Percentiles rank a stretch among this genome's conserved stretches.
These are phyloP conservation scores for Manis pentadactyla DNA, from an alignment of 2,797 vertebrate genomes.

Conservation along the genomic window DNA sequence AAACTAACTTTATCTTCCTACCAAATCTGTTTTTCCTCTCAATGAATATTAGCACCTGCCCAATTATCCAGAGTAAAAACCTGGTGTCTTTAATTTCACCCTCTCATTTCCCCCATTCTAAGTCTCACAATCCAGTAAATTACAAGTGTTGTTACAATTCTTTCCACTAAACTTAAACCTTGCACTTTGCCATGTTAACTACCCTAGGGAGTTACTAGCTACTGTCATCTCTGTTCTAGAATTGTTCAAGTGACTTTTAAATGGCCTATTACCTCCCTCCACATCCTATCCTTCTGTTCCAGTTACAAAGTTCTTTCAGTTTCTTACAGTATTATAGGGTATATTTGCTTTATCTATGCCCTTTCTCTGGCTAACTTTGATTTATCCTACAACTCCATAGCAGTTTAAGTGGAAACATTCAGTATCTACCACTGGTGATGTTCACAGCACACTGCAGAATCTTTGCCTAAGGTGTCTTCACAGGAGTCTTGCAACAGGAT, in stretches of 20 bases:
- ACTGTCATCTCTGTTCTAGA: constrained; percentile 1
- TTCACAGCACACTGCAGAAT: neutral
- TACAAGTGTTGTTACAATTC: neutral
- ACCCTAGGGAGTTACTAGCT: neutral
- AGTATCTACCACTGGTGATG: neutral
- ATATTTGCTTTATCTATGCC: neutral
- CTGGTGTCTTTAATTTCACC: neutral
- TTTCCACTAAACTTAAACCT: constrained; percentile 14
- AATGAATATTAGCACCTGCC: neutral
- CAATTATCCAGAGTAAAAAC: constrained; percentile 21
- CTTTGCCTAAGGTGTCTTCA: neutral
- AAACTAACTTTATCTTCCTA: constrained; percentile 23
- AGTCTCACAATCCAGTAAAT: neutral
- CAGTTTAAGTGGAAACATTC: neutral
- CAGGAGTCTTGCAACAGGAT: neutral
- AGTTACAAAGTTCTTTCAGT: neutral
- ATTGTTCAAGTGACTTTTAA: constrained; percentile 26
- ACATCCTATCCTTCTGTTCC: neutral
- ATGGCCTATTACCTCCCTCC: neutral
- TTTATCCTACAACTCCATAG: neutral
- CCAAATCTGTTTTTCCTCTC: neutral
- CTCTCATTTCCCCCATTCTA: neutral
- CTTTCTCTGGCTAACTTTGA: neutral
- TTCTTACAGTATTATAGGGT: neutral
- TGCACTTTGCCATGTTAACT: neutral